phyloP scores from a whole-genome alignment of 2,113 vertebrate species.

The Calonectris borealis region DNA sequence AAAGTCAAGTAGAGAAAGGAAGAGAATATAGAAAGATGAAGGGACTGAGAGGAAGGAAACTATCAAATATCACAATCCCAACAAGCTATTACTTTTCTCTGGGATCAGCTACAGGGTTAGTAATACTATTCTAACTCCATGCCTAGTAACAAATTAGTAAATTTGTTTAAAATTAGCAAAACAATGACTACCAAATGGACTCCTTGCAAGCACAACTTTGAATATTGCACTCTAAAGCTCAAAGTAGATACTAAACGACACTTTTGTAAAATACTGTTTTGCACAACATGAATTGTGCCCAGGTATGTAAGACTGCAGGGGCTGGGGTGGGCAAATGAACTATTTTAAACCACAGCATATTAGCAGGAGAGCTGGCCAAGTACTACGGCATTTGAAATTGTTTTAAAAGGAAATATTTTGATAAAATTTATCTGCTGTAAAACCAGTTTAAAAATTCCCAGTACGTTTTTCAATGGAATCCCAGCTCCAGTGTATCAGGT shows the following conservation, averaged over 20 bases:
- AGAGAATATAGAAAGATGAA: slow-evolving; percentile 12
- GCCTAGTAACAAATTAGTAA: neutral
- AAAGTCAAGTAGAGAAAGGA: slow-evolving; percentile 26
- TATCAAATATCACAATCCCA: slow-evolving; percentile 26
- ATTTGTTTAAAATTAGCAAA: neutral
- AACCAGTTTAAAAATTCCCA: neutral
- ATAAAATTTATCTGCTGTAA: neutral
- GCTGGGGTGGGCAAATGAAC: neutral
- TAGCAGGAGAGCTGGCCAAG: neutral
- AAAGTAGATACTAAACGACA: neutral
- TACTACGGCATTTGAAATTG: neutral
- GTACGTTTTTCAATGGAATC: neutral
- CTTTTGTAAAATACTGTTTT: neutral
- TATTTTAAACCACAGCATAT: neutral
- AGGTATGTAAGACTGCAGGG: neutral
- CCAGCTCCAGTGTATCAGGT: neutral
- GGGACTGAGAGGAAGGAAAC: slow-evolving; percentile 52
- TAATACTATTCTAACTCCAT: neutral
- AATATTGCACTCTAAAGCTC: neutral
- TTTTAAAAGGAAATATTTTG: neutral
- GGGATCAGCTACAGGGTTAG: neutral
- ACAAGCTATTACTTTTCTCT: slow-evolving; percentile 11
- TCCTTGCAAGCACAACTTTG: neutral
- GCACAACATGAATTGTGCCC: neutral
- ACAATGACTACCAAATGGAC: neutral